Evolutionary conservation across 2,888 invertebrate genomes (phyloP).

Genomic region (Acleris sparsana): DNA sequence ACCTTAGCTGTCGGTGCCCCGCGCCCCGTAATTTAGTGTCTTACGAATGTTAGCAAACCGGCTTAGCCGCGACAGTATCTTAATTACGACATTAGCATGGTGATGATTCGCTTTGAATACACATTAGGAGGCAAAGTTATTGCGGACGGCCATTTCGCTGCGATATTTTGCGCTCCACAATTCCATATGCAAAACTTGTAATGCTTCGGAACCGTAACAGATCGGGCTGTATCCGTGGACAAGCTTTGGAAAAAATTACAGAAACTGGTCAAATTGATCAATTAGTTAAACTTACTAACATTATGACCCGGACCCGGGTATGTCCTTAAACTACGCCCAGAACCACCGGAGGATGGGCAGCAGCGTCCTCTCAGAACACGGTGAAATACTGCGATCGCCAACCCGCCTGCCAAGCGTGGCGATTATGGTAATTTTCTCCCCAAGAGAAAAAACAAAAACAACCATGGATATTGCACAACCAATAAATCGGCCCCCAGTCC

Average conservation of each 20-base stretch:
- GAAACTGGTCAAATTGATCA: background rate
- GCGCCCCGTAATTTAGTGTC: constrained; percentile 39
- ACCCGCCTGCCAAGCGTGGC: no score
- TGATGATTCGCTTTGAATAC: constrained; percentile 63
- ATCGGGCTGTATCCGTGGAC: constrained; percentile 6
- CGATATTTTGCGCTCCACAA: constrained; percentile 50
- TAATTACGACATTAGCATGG: constrained; percentile 71
- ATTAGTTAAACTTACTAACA: background rate
- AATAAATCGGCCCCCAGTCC: no score
- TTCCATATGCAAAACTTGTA: constrained; percentile 48
- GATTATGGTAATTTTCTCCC: no score
- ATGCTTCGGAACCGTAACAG: constrained; percentile 12
- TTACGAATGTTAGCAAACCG: constrained; percentile 50
- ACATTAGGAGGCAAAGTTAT: constrained; percentile 50
- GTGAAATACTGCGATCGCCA: no score
- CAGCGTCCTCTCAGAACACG: no score
- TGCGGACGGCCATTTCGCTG: constrained; percentile 34
- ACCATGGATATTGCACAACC: no score
- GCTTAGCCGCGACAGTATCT: constrained; percentile 58
- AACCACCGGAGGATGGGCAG: no score
- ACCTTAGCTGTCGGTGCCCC: constrained; percentile 39
- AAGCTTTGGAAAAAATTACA: background rate
- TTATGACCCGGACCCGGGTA: no score
- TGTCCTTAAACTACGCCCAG: no score
- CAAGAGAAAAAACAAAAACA: no score